Percentiles rank a stretch among this genome's conserved stretches.
Evolutionary conservation across 1,140 invertebrate species (phyloP).

Genomic region (Dysdera silvatica): DNA sequence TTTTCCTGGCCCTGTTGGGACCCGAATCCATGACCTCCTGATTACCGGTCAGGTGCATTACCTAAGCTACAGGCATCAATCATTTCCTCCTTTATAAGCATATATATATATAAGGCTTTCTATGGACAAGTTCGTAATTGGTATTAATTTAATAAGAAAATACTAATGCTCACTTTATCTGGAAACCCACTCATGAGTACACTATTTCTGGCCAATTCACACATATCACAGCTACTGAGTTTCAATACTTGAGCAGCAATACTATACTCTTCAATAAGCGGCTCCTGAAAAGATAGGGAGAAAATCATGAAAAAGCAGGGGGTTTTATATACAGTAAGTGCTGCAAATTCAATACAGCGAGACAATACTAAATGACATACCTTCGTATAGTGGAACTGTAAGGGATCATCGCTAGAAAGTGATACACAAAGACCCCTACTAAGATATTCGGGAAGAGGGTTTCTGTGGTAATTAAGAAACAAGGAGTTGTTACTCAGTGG

Average conservation of each 20-base stretch:
- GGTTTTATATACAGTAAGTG: too few species aligned
- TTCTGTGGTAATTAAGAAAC: constrained; percentile 97
- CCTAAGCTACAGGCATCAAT: too few species aligned
- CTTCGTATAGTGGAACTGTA: constrained; percentile 99
- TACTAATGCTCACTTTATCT: constrained; percentile 62
- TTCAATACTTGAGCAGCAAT: constrained; percentile 98
- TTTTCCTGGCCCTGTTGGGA: too few species aligned
- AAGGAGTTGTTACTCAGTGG: constrained; percentile 97
- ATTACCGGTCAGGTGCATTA: too few species aligned
- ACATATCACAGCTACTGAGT: constrained; percentile 96
- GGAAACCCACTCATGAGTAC: constrained; percentile 97
- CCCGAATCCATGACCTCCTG: too few species aligned
- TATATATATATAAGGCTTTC: too few species aligned
- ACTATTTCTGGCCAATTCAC: constrained; percentile 92
- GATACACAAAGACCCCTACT: constrained; percentile 88
- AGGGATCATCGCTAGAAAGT: constrained; percentile 93
- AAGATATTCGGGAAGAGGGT: constrained; percentile 95
- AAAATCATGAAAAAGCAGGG: too few species aligned
- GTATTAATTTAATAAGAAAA: too few species aligned
- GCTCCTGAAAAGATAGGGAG: constrained; percentile 65
- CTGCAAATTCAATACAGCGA: too few species aligned
- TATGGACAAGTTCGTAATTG: too few species aligned
- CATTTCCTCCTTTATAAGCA: too few species aligned
- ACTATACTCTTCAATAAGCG: constrained; percentile 98
- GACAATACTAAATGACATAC: constrained; percentile 45